Evolutionary conservation across 2,797 vertebrate species (phyloP).

Genomic region (Intellagama lesueurii): DNA sequence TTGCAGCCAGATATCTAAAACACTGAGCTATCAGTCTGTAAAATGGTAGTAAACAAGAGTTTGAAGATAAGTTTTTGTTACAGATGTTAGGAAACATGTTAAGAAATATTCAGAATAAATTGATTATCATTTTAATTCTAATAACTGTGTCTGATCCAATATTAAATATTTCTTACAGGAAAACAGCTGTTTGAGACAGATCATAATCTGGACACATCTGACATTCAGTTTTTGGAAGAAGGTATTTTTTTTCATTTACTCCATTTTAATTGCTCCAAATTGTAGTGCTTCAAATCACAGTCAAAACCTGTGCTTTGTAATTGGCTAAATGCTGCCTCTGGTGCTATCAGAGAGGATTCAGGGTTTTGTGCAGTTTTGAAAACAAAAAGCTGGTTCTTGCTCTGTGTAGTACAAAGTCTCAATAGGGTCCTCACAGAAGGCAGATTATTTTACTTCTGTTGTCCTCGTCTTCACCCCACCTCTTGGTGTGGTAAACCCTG

Average conservation of each 20-base stretch:
- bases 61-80: neutral
- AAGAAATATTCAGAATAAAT: too few relatives aligned
- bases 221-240: constrained; percentile 98
- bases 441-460: neutral
- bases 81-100: neutral
- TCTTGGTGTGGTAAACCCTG: neutral
- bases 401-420: neutral
- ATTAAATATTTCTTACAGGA: constrained; percentile 78
- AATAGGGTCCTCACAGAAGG: neutral
- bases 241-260: constrained; percentile 77
- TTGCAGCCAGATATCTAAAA: neutral
- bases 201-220: constrained; percentile 97
- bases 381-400: neutral
- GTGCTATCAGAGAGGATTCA: neutral
- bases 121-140: neutral
- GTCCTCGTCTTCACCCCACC: neutral
- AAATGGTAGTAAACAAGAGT: neutral
- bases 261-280: constrained; percentile 36
- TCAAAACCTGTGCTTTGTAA: neutral
- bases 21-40: neutral
- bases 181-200: constrained; percentile 97
- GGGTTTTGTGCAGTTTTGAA: neutral
- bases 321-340: neutral
- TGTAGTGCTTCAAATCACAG: constrained; percentile 3
- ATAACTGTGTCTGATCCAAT: constrained; percentile 12